Percentiles rank a stretch among this genome's conserved stretches.
Conservation (phyloP, 1,140 invertebrate genomes). For the Pogonognathellus flavescens region DNA sequence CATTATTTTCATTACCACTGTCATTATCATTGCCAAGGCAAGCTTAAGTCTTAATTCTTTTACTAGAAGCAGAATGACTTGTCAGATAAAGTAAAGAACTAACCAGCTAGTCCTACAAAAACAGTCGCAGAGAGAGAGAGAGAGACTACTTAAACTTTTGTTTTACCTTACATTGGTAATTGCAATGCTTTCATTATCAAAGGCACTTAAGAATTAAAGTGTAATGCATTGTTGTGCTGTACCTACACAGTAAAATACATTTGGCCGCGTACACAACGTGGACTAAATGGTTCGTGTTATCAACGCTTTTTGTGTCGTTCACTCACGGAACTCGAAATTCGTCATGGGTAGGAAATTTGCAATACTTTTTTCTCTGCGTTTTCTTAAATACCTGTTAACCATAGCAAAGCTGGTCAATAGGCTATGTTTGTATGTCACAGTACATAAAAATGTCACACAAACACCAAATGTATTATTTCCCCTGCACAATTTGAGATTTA, state of each 20-base stretch:
- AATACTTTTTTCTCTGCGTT: background rate
- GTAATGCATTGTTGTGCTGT: background rate
- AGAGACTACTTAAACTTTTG: background rate
- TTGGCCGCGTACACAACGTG: background rate
- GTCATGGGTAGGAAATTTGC: constrained; percentile 26
- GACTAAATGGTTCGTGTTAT: constrained; percentile 13
- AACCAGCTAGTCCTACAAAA: background rate
- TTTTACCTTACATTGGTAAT: constrained; percentile 18
- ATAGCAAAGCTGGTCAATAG: constrained; percentile 6
- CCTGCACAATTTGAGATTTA: background rate
- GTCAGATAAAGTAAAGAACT: constrained; percentile 26
- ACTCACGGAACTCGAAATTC: constrained; percentile 40
- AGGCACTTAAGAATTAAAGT: constrained; percentile 2
- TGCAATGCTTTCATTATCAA: constrained; percentile 38
- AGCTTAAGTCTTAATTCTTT: constrained; percentile 29
- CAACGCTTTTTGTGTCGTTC: constrained; percentile 25
- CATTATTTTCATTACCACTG: constrained; percentile 49
- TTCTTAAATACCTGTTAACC: background rate
- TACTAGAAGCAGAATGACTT: constrained; percentile 39
- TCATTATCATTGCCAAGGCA: constrained; percentile 34
- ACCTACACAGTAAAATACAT: background rate
- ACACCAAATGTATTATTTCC: background rate
- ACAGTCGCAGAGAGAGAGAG: background rate
- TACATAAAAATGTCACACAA: constrained; percentile 3
- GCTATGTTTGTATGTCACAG: background rate